Conservation (phyloP, 2,888 invertebrate species). For the Drosophila atripex region DNA sequence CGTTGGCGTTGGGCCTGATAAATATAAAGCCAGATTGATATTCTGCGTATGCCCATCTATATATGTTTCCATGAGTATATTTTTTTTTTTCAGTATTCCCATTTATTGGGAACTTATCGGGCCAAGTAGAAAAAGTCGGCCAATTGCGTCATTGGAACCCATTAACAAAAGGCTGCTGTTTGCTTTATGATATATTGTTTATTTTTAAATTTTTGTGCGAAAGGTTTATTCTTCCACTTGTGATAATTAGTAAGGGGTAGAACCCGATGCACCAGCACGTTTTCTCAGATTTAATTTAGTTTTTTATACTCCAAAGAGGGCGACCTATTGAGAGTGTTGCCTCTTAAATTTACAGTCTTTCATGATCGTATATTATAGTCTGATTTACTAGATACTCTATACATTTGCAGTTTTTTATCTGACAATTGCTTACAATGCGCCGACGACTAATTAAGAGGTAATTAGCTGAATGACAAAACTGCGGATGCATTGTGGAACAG, state of each 20-base stretch:
- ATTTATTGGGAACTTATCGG: conserved; percentile 53
- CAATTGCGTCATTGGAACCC: conserved; percentile 60
- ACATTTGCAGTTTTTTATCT: background rate
- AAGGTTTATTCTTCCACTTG: conserved; percentile 19
- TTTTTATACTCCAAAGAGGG: background rate
- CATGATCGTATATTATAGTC: background rate
- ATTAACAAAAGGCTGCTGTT: conserved; percentile 33
- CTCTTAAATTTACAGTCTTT: background rate
- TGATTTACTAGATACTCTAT: background rate
- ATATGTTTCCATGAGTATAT: conserved; percentile 7
- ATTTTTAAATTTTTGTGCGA: conserved; percentile 29
- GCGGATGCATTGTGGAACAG: background rate
- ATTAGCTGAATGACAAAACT: conserved; percentile 40
- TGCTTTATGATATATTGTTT: conserved; percentile 38
- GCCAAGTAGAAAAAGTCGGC: conserved; percentile 6
- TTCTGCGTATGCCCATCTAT: conserved; percentile 11
- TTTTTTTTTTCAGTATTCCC: background rate
- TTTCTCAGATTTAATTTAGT: background rate
- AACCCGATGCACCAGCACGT: conserved; percentile 7
- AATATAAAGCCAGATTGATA: conserved; percentile 55
- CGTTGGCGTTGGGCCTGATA: conserved; percentile 16
- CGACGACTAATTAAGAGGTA: conserved; percentile 56
- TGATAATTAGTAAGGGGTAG: conserved; percentile 17
- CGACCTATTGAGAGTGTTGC: background rate
- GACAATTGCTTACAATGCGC: conserved; percentile 1